These are phyloP conservation scores for Callithrix jacchus DNA, from an alignment of 2,113 vertebrate genomes.

Conservation along the genomic window DNA sequence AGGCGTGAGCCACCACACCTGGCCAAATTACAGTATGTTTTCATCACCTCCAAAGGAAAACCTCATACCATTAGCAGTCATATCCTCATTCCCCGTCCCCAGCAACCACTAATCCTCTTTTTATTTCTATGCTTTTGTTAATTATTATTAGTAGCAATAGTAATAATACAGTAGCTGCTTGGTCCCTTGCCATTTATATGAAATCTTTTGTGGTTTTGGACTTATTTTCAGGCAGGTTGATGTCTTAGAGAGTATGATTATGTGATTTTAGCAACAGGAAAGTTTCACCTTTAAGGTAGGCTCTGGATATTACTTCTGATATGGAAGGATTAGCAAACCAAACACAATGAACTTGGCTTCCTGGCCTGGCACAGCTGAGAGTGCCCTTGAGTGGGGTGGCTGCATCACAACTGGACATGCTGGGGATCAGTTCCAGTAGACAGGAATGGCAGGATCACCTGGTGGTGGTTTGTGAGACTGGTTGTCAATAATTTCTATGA, in stretches of 20 bases:
- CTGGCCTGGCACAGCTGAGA: neutral
- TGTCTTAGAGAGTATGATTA: neutral
- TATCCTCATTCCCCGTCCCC: too few species aligned
- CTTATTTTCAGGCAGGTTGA: neutral
- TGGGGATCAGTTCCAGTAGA: neutral
- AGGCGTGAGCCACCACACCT: neutral
- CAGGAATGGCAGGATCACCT: neutral
- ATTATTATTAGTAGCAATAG: neutral
- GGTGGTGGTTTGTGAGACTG: neutral
- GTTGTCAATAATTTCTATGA: neutral
- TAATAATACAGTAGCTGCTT: neutral
- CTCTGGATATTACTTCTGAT: neutral
- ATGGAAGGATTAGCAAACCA: neutral
- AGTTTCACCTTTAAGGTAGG: constrained; percentile 18
- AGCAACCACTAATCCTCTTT: too few species aligned
- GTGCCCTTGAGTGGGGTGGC: neutral
- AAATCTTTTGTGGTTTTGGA: neutral
- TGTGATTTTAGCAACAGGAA: constrained; percentile 10
- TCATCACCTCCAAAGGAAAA: too few species aligned
- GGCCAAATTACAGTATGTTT: neutral
- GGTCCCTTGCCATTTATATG: neutral
- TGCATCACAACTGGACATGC: neutral
- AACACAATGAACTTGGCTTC: constrained; percentile 28
- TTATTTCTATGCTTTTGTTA: neutral
- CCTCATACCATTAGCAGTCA: too few species aligned